Evolutionary conservation across 2,888 invertebrate species (phyloP), one percentile per base, ranked within the genome.

Genomic region (Patella depressa): DNA sequence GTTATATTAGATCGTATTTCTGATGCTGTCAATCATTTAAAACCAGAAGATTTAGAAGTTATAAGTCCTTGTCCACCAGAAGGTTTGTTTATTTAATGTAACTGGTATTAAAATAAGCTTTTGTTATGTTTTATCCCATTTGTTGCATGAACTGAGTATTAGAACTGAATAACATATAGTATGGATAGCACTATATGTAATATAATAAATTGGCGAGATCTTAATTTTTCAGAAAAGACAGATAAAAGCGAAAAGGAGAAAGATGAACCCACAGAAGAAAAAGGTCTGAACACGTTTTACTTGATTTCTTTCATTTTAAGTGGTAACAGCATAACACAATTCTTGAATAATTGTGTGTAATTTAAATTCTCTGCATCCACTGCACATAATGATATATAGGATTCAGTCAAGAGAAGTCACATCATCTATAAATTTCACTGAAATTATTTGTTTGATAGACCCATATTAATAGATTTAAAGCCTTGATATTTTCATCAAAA

Each of bases 11-110:
- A 97, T 89, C 94, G 95, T 92, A 94, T 96, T 83, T 93, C 94
- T 0, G 97, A 97, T 91, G 97, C 97, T 1, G 93, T 96, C 15
- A 94, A 95, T 78, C 95, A 96, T 91, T 93, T 98, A 74, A 96
- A 96, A 78, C 90, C 90, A 3, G 90, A 91, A 14, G 72, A 84
- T 24, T 85, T 91, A 24, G 88, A 85, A 34, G 91, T 91, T 81
- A 85, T 92, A 53, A 86, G 87, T 71, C 85, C 87, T 2, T 82
- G 83, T 12, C 85, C 87, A 29, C 89, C 89, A 11, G 90, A 90
- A 79, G 84, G 82, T 72, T 85, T 85, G 75, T 77, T 83, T 45
- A 45, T 45, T 1, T 9, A 7, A 45, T 45, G 45, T 45, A 1
- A 45, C 45, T 45, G 45, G 45, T 45, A 45, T 45, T 45, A 45